phyloP scores from a whole-genome alignment of 2,113 vertebrate species.

The Cyprinodon tularosa region DNA sequence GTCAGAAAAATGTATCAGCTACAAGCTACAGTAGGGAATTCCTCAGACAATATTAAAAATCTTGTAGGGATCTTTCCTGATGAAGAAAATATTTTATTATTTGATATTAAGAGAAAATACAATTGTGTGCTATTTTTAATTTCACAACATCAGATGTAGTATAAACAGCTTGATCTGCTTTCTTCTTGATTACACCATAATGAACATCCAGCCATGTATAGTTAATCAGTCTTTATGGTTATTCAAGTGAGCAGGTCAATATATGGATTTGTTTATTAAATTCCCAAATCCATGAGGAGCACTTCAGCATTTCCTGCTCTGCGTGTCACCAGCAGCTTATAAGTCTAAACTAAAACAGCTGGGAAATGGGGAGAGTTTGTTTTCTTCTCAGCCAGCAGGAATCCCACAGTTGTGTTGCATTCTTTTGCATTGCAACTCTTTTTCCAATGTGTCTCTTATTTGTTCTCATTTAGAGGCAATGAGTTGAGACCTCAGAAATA shows the following conservation, averaged over 20 bases:
- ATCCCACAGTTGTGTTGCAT: neutral
- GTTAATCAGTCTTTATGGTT: constrained; percentile 42
- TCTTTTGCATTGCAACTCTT: constrained; percentile 6
- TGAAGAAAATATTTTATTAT: neutral
- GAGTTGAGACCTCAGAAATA: neutral
- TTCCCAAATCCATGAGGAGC: constrained; percentile 16
- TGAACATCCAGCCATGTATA: constrained; percentile 37
- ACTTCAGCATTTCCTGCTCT: constrained; percentile 11
- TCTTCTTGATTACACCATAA: constrained; percentile 1
- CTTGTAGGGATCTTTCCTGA: neutral
- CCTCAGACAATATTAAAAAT: neutral
- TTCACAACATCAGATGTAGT: neutral
- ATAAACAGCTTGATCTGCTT: neutral
- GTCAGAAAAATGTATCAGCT: neutral
- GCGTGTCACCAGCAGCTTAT: constrained; percentile 11
- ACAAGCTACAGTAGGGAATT: neutral
- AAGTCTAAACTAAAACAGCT: constrained; percentile 13
- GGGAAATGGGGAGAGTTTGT: constrained; percentile 4
- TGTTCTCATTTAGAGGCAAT: neutral
- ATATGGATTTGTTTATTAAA: constrained; percentile 65
- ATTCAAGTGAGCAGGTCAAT: constrained; percentile 46
- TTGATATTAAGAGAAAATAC: neutral
- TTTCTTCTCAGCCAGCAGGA: constrained; percentile 7
- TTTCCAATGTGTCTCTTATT: neutral
- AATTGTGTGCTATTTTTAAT: neutral